Evolutionary conservation across 2,888 invertebrate species (phyloP).

Genomic region (Drosophila lacicola): DNA sequence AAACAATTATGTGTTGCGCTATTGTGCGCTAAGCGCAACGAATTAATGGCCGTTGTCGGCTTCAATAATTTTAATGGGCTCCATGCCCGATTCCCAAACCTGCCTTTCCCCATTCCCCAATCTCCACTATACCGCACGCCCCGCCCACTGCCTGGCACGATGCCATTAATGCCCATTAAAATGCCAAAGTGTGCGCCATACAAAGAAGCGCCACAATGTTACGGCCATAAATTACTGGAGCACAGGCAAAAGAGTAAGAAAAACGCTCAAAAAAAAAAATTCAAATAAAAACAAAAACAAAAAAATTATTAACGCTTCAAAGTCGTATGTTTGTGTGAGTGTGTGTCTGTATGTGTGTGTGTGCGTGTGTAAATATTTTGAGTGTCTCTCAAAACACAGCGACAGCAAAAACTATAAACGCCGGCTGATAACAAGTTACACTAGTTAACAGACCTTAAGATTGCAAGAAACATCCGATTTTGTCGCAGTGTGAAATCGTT

Average conservation of each 20-base stretch:
- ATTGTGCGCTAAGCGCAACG: slow-evolving; percentile 75
- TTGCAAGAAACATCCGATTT: not conserved
- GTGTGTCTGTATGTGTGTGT: slow-evolving; percentile 18
- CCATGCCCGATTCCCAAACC: slow-evolving; percentile 12
- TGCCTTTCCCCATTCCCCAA: not conserved
- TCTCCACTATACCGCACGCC: not conserved
- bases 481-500: not conserved
- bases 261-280: slow-evolving; percentile 38
- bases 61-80: slow-evolving; percentile 78
- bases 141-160: slow-evolving; percentile 30
- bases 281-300: slow-evolving; percentile 27
- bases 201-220: slow-evolving; percentile 73
- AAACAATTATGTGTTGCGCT: slow-evolving; percentile 86
- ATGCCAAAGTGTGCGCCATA: slow-evolving; percentile 73
- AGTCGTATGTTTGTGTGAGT: slow-evolving; percentile 18
- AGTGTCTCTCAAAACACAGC: slow-evolving; percentile 33
- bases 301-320: slow-evolving; percentile 69
- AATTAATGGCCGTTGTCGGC: slow-evolving; percentile 76
- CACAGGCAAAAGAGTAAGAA: slow-evolving; percentile 52
- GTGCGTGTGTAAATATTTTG: slow-evolving; percentile 45
- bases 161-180: slow-evolving; percentile 75
- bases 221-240: slow-evolving; percentile 65
- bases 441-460: not conserved
- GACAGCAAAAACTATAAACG: slow-evolving; percentile 54
- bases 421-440: slow-evolving; percentile 54